Evolutionary conservation across 2,888 invertebrate genomes (phyloP).

Genomic region (Hirtodrosophila cameraria): DNA sequence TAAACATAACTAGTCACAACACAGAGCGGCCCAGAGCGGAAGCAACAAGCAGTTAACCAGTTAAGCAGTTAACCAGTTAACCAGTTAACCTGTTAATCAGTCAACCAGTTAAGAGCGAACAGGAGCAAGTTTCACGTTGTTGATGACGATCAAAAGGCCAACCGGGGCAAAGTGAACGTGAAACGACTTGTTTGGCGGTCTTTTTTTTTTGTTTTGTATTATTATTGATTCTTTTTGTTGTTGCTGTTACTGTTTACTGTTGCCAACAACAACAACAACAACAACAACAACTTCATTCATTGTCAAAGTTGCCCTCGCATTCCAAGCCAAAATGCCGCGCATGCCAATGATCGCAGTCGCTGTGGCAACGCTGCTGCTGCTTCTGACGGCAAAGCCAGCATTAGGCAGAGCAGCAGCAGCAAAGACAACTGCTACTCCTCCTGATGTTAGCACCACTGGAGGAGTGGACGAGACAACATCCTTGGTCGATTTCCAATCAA

Average conservation of each 20-base stretch:
- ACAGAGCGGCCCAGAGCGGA: constrained; percentile 53
- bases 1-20: constrained; percentile 82
- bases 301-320: constrained; percentile 57
- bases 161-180: constrained; percentile 69
- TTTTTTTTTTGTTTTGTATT: constrained; percentile 30
- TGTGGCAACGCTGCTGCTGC: constrained; percentile 17
- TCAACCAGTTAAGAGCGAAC: constrained; percentile 29
- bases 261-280: constrained; percentile 24
- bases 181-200: constrained; percentile 56
- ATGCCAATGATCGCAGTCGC: constrained; percentile 52
- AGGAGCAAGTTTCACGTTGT: constrained; percentile 60
- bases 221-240: constrained; percentile 10
- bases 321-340: constrained; percentile 58
- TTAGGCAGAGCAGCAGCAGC: background rate
- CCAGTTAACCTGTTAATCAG: constrained; percentile 38
- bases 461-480: constrained; percentile 23
- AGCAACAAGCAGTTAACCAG: constrained; percentile 46
- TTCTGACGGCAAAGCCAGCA: constrained; percentile 8
- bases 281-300: constrained; percentile 53
- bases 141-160: constrained; percentile 44
- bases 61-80: constrained; percentile 45
- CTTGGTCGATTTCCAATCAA: constrained; percentile 1
- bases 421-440: background rate
- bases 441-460: too few relatives aligned
- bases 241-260: constrained; percentile 15